phyloP scores from a whole-genome alignment of 1,140 invertebrate genomes.

The Tetragnatha versicolor region DNA sequence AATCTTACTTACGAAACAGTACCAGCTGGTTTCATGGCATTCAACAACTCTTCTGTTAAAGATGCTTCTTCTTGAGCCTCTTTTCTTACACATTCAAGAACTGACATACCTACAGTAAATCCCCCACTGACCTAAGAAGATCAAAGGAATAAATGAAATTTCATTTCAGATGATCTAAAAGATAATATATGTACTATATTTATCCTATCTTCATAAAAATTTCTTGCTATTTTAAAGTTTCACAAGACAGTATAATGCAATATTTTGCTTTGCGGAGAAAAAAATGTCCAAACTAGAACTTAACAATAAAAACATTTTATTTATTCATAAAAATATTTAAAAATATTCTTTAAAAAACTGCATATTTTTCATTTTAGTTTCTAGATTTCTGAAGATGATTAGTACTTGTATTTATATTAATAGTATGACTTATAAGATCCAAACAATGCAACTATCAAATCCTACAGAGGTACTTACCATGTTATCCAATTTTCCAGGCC shows the following conservation, averaged over 20 bases:
- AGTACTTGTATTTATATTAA: no score
- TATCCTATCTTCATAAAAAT: background rate
- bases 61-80: slow-evolving; percentile 94
- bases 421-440: no score
- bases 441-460: no score
- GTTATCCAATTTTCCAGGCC: slow-evolving; percentile 94
- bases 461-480: slow-evolving; percentile 71
- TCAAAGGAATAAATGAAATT: slow-evolving; percentile 7
- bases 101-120: slow-evolving; percentile 83
- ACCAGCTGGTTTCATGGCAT: slow-evolving; percentile 62
- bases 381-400: no score
- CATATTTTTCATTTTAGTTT: no score
- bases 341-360: no score
- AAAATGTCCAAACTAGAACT: no score
- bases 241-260: background rate
- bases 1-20: slow-evolving; percentile 61
- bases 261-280: background rate
- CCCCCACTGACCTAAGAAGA: slow-evolving; percentile 78
- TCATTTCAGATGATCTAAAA: background rate
- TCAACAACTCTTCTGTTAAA: slow-evolving; percentile 60
- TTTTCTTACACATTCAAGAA: slow-evolving; percentile 87
- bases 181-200: background rate
- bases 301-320: no score
- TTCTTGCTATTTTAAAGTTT: no score
- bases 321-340: no score